These are phyloP conservation scores for Leptothorax acervorum DNA, from an alignment of 2,888 invertebrate species.

Conservation along the genomic window DNA sequence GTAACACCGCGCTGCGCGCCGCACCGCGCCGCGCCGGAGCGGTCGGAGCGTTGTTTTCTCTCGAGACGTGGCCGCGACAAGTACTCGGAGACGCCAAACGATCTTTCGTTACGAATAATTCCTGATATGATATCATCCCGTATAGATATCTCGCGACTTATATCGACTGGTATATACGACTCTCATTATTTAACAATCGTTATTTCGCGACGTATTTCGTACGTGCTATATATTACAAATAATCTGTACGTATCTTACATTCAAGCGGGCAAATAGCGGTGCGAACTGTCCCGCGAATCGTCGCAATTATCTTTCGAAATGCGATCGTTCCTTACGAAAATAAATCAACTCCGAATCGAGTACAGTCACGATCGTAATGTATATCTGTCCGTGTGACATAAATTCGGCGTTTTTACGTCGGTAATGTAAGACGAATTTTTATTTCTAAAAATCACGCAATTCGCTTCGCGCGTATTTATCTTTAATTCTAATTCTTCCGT, in stretches of 20 bases:
- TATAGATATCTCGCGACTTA: neutral
- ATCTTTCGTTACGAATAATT: slow-evolving; percentile 9
- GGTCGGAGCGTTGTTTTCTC: neutral
- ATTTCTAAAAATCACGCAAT: neutral
- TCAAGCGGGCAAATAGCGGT: neutral
- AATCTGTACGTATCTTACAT: neutral
- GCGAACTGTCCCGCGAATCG: neutral
- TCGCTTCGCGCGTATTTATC: neutral
- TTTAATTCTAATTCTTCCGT: neutral
- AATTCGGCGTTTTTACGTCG: neutral
- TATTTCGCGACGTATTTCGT: neutral
- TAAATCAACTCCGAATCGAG: neutral
- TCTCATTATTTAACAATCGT: neutral
- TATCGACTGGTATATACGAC: neutral
- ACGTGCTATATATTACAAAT: neutral
- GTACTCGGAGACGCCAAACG: neutral
- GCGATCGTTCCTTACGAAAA: neutral
- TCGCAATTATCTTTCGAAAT: neutral
- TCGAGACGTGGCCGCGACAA: neutral
- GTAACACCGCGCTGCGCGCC: neutral
- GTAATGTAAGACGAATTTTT: neutral
- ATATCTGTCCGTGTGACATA: neutral
- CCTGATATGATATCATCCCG: neutral
- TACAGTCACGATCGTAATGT: neutral
- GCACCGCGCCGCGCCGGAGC: too few relatives aligned